These are phyloP conservation scores for Dioctria linearis DNA, from an alignment of 2,888 invertebrate species.

Conservation along the genomic window DNA sequence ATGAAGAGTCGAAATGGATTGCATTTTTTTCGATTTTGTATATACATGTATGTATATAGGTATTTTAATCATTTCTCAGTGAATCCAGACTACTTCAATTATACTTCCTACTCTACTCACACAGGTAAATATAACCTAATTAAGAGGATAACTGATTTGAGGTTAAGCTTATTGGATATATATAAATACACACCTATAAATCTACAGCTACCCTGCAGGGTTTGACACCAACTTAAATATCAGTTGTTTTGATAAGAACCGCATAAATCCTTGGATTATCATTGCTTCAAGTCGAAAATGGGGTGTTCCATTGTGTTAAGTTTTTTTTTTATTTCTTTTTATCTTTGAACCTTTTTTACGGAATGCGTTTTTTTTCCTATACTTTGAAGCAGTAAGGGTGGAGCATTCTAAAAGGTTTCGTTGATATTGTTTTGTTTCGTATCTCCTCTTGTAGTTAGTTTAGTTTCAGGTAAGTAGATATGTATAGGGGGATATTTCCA, in stretches of 20 bases:
- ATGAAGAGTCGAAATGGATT: neutral
- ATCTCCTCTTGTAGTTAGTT: neutral
- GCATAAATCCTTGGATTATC: constrained; percentile 44
- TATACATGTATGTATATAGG: neutral
- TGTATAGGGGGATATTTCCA: neutral
- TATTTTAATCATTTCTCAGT: neutral
- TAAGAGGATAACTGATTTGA: constrained; percentile 3
- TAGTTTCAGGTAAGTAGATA: neutral
- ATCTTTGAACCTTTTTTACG: constrained; percentile 40
- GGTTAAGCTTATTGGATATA: neutral
- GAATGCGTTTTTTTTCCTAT: constrained; percentile 12
- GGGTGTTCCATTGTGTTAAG: constrained; percentile 13
- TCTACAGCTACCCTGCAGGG: neutral
- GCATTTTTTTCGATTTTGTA: neutral
- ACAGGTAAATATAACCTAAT: constrained; percentile 47
- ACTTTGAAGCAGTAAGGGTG: neutral
- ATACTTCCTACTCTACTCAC: neutral
- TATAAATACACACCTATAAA: too few relatives aligned
- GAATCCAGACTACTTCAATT: neutral
- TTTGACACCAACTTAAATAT: constrained; percentile 24
- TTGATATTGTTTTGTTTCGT: neutral
- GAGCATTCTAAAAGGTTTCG: neutral
- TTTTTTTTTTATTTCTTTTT: neutral
- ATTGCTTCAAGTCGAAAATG: neutral
- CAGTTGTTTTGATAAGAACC: constrained; percentile 36